A percentile compares a stretch with the other conserved stretches of the same genome.
phyloP scores from a whole-genome alignment of 2,888 invertebrate genomes.

The Coremacera marginata region DNA sequence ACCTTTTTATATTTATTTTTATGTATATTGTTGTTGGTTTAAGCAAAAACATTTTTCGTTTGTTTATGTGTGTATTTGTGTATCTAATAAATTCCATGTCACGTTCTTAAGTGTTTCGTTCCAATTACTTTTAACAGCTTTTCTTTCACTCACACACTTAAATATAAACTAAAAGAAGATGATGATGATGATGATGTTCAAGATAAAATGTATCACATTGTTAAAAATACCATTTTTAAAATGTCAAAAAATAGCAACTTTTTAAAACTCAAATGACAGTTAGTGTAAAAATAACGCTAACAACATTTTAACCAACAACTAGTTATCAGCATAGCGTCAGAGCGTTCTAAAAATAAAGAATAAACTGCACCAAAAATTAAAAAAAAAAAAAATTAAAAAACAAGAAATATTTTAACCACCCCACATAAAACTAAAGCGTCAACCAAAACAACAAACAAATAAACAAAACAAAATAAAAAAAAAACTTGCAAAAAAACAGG shows the following conservation, averaged over 20 bases:
- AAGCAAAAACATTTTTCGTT: not conserved
- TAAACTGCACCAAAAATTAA: too few species aligned
- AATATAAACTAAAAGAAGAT: too few species aligned
- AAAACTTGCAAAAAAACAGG: not conserved
- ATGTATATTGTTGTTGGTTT: not conserved
- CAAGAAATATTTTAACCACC: not conserved
- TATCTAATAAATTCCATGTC: slow-evolving; percentile 13
- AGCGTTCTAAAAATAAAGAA: too few species aligned
- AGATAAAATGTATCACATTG: too few species aligned
- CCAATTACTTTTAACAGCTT: slow-evolving; percentile 26
- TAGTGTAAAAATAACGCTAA: not conserved
- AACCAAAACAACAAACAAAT: slow-evolving; percentile 34
- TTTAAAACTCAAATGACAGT: too few species aligned
- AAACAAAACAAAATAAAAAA: not conserved
- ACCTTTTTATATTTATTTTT: not conserved
- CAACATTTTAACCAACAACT: not conserved
- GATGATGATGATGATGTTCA: too few species aligned
- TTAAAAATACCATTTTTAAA: too few species aligned
- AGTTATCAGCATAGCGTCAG: too few species aligned
- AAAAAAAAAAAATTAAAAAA: slow-evolving; percentile 10
- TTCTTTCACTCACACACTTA: not conserved
- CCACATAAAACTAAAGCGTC: slow-evolving; percentile 41
- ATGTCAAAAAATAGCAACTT: too few species aligned
- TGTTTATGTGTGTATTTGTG: not conserved
- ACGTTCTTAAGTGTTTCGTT: slow-evolving; percentile 28